Evolutionary conservation across 2,888 invertebrate genomes (phyloP), one percentile per base, ranked within the genome.

Genomic region (Lochmaea crataegi): DNA sequence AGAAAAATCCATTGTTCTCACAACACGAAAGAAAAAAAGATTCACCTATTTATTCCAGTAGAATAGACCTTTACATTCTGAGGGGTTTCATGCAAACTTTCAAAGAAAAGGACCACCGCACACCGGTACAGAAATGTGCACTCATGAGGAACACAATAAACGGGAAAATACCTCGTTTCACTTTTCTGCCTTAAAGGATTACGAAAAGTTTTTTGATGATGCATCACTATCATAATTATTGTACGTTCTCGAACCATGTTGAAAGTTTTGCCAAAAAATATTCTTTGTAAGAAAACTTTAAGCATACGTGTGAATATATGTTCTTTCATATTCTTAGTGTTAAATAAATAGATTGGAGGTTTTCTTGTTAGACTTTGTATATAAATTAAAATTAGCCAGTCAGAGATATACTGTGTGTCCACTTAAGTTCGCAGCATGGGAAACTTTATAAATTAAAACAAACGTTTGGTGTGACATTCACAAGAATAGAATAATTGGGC

Each of bases 81-180:
- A 79, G 78, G 77, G 78, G 79, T 80, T 80, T 79, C 80, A 79
- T 78, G 80, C 77, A 79, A 80, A 79, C 77, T 80, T 80, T 78
- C 75, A 76, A 77, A 75, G 73, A 63, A 60, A 71, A 70, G 75
- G 74, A 74, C 72, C 76, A 77, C 76, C 78, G 73, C 72, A 70
- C 76, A 77, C 76, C 78, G 75, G 78, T 79, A 80, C 78, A 79
- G 77, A 71, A 76, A 78, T 77, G 79, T 77, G 76, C 79, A 79
- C 79, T 80, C 79, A 80, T 74, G 79, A 75, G 78, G 77, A 80
- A 80, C 77, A 77, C 77, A 76, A 78, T 80, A 79, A 79, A 78
- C 75, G 75, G 73, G 77, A 68, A 72, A 70, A 75, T 73, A 65
- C 71, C 71, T 71, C 68, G 67, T 73, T 70, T 68, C 67, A 73